Evolutionary conservation across 2,113 vertebrate genomes (phyloP), one percentile per base, ranked within the genome.

Genomic region (Aptenodytes patagonicus): DNA sequence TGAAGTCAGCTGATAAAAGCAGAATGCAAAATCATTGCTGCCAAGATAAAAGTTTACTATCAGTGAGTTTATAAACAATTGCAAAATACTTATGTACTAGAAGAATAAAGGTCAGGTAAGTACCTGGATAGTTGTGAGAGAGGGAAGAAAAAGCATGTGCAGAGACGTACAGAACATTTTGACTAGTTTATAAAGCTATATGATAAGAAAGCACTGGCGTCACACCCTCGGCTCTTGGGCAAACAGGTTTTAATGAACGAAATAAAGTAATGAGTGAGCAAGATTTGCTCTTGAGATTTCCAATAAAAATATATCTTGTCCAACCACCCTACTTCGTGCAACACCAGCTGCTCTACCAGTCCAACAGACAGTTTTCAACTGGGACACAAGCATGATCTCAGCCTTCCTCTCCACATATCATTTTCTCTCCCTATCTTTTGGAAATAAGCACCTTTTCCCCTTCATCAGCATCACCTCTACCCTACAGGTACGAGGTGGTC

Each of bases 1-100:
- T 94, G 70, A 69, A 93, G 70, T 73, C 91, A 95, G 87, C 84
- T 91, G 89, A 91, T 88, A 93, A 94, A 89, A 91, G 61, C 61
- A 84, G 65, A 91, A 61, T 54, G 83, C 10, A 65, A 91, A 93
- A 87, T 95, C 89, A 79, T 42, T 83, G 91, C 65, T 87, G 84
- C 87, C 96, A 93, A 91, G 93, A 58, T 83, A 73, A 88, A 94
- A 73, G 44, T 91, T 89, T 87, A 87, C 54, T 83, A 61, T 49
- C 10, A 1, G 66, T 61, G 71, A 87, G 46, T 89, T 62, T n/a
- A 55, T 60, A 76, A 85, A 76, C 0, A 2, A 58, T 88, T 94
- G 58, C 81, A 90, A 69, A 82, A 71, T 38, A 19, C 34, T 95
- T 69, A 91, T 15, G 47, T 89, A 92, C 95, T 14, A 47, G 61